Evolutionary conservation across 2,888 invertebrate species (phyloP).

Genomic region (Dyspetes luteomarginatus): DNA sequence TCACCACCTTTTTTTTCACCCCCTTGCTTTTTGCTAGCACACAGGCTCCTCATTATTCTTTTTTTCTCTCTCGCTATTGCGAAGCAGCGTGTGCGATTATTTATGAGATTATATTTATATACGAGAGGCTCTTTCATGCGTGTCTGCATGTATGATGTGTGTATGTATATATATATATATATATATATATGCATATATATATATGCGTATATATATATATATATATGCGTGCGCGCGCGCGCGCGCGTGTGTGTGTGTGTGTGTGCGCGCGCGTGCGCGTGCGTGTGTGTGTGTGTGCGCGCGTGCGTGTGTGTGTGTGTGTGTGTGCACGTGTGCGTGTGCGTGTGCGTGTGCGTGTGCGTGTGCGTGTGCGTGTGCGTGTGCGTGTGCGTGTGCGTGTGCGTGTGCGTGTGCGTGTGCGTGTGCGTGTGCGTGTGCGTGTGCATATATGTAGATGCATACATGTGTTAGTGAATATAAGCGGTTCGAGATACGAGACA

Average conservation of each 20-base stretch:
- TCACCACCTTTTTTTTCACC: not conserved
- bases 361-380: not conserved
- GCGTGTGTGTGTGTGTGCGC: not conserved
- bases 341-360: not conserved
- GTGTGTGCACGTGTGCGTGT: not conserved
- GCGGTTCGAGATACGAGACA: slow-evolving; percentile 21
- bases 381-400: too few relatives aligned
- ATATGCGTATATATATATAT: not conserved
- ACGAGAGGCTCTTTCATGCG: not conserved
- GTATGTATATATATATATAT: not conserved
- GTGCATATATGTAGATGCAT: not conserved
- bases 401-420: not conserved
- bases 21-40: not conserved
- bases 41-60: slow-evolving; percentile 6
- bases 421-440: not conserved
- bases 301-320: too few relatives aligned
- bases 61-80: slow-evolving; percentile 4
- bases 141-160: not conserved
- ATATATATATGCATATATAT: not conserved
- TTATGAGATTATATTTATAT: slow-evolving; percentile 29
- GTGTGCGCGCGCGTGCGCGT: not conserved
- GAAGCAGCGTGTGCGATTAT: slow-evolving; percentile 21
- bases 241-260: not conserved
- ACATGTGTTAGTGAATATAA: not conserved
- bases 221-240: too few relatives aligned